A percentile compares a stretch with the other conserved stretches of the same genome.
Evolutionary conservation across 2,113 vertebrate genomes (phyloP).

Genomic region (Lonchura striata): DNA sequence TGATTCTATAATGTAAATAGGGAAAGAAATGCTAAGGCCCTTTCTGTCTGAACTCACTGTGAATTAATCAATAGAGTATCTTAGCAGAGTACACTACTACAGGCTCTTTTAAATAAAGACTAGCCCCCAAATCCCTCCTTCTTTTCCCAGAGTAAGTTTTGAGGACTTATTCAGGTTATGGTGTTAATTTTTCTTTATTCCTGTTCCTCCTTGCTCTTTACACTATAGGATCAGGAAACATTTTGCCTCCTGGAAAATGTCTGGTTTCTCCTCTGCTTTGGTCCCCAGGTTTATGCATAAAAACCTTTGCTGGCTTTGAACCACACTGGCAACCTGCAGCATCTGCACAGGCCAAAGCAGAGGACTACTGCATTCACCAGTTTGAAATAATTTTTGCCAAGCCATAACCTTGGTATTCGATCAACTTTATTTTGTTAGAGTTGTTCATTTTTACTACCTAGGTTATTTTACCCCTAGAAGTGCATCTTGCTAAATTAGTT

Average conservation of each 20-base stretch:
- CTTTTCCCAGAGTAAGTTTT: not conserved
- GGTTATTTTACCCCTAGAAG: not conserved
- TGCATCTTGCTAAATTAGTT: not conserved
- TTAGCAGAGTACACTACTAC: not conserved
- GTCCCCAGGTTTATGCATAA: not conserved
- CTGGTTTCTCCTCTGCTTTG: not conserved
- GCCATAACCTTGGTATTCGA: not conserved
- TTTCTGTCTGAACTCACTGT: not conserved
- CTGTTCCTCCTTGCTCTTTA: not conserved
- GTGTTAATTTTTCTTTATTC: not conserved
- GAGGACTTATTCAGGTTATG: not conserved
- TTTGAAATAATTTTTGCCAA: not conserved
- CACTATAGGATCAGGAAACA: not conserved
- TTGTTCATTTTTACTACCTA: not conserved
- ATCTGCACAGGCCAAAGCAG: not conserved
- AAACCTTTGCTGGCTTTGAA: not conserved
- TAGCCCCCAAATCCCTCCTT: not conserved
- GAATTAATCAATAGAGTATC: not conserved
- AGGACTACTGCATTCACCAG: not conserved
- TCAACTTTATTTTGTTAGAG: not conserved
- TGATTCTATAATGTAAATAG: not conserved
- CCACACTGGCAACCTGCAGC: not conserved
- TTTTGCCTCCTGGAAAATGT: not conserved
- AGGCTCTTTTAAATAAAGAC: not conserved
- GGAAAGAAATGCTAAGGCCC: not conserved